phyloP scores from a whole-genome alignment of 2,888 invertebrate species.

The Trichogramma dendrolimi region DNA sequence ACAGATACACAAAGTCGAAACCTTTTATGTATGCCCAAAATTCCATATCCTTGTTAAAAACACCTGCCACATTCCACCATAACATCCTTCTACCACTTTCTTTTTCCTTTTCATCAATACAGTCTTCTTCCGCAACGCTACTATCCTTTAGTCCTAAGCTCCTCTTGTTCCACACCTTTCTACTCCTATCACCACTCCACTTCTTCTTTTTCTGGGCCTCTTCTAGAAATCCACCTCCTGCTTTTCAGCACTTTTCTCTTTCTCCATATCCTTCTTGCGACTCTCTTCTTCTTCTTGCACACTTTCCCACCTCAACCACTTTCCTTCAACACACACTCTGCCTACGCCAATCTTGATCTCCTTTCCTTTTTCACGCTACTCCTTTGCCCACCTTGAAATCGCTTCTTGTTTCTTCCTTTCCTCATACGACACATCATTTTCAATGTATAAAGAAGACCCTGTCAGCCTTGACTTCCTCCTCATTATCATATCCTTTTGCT shows the following conservation, averaged over 20 bases:
- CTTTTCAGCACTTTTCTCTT: background rate
- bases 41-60: conserved; percentile 27
- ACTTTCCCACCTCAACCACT: background rate
- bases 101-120: background rate
- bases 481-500: background rate
- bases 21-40: conserved; percentile 24
- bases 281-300: background rate
- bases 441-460: background rate
- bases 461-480: background rate
- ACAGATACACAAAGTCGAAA: conserved; percentile 24
- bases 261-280: background rate
- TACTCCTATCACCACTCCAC: accelerated
- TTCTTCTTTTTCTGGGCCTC: accelerated
- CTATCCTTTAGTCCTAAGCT: accelerated
- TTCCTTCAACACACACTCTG: background rate
- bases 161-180: background rate
- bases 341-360: background rate
- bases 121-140: background rate
- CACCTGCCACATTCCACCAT: conserved; percentile 33
- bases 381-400: background rate
- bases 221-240: background rate
- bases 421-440: background rate
- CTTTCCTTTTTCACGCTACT: background rate
- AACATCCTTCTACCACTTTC: background rate
- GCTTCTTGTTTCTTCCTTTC: background rate